Evolutionary conservation across 2,797 vertebrate genomes (phyloP).

Genomic region (Florisuga fusca): DNA sequence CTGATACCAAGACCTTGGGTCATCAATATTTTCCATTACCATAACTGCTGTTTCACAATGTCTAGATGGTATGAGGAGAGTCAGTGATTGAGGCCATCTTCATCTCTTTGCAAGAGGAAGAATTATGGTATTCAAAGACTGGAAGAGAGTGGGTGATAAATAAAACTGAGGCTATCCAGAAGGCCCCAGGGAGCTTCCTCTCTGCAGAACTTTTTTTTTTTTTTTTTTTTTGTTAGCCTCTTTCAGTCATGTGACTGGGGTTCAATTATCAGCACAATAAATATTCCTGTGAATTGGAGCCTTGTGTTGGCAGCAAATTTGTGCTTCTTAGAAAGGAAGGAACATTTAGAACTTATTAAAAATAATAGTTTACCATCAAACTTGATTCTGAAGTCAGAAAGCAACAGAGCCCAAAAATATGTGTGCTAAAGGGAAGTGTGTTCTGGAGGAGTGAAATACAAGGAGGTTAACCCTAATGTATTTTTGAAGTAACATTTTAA

Average conservation of each 20-base stretch:
- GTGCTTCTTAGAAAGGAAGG: constrained; percentile 71
- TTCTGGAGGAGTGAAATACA: constrained; percentile 7
- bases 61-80: constrained; percentile 32
- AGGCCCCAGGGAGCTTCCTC: constrained; percentile 70
- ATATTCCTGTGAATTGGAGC: constrained; percentile 78
- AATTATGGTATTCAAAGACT: constrained; percentile 71
- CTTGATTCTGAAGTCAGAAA: constrained; percentile 37
- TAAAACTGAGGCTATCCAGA: constrained; percentile 68
- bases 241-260: constrained; percentile 71
- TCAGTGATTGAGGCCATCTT: constrained; percentile 55
- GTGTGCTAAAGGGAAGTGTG: not conserved
- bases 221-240: constrained; percentile 63
- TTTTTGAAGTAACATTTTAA: constrained; percentile 23
- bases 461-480: not conserved
- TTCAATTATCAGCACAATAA: constrained; percentile 81
- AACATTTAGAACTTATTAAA: constrained; percentile 63
- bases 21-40: constrained; percentile 41
- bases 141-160: constrained; percentile 71
- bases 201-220: constrained; percentile 58
- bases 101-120: constrained; percentile 59
- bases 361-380: constrained; percentile 41
- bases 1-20: not conserved
- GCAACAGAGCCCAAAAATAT: not conserved
- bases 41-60: constrained; percentile 45
- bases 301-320: constrained; percentile 69